Base-by-base conservation (phyloP, 2,797 vertebrate genomes). In the Anabacerthia variegaticeps region DNA sequence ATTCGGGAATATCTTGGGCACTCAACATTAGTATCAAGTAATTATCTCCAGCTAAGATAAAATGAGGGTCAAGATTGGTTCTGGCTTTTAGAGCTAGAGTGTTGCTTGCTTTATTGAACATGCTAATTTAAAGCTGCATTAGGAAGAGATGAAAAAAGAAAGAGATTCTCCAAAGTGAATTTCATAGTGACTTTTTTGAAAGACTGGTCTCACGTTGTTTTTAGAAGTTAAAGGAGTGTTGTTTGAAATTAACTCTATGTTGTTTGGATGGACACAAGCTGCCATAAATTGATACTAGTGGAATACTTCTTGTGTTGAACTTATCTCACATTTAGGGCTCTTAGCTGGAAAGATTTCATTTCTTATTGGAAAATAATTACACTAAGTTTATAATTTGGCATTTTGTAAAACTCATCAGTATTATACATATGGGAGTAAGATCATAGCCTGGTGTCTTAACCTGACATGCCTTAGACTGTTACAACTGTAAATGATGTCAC, bases 21-120 rank as follows among this genome's bases (percentile, higher is more conserved):
- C 75, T 94, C 95, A 92, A 39, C 77, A 91, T 97, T 95, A 97
- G 59, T 85, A 92, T 94, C 84, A 95, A 97, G 76, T 97, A 96
- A 97, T 98, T 97, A 96, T 97, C 90, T 97, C 76, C 82, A 96
- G 85, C 83, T 93, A 88, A 94, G 96, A 96, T 96, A 89, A 97
- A 97, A 96, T 95, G 87, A 96, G 86, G 96, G 96, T 98, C 95
- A 95, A 94, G 82, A 92, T 63, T 86, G 87, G 69, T 95, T 96
- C 87, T 85, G 78, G 46, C 91, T 94, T 72, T 96, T 96, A 85
- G 91, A 96, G 86, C 58, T 92, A 43, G 80, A 92, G 63, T 78
- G 77, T 91, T 96, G 34, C 93, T 96, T 94, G 79, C 43, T 65
- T 96, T 97, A 96, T 82, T 95, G 94, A 96, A 94, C 41, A 56